These are phyloP conservation scores for Rhipidura dahli DNA, from an alignment of 2,113 vertebrate genomes.

Conservation along the genomic window DNA sequence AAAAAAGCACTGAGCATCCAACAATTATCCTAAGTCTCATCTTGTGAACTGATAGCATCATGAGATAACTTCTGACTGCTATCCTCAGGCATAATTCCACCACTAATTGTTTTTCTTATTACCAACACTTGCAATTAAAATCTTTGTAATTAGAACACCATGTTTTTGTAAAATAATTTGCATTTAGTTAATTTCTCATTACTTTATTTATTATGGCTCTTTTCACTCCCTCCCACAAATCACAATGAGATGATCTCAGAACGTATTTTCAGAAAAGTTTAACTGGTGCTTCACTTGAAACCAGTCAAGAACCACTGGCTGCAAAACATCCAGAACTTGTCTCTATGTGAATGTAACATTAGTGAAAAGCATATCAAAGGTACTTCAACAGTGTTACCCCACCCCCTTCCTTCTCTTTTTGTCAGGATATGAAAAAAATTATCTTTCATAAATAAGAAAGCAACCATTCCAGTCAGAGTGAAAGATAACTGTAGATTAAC, in stretches of 20 bases:
- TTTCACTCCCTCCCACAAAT: constrained; percentile 22
- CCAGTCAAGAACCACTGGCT: not conserved
- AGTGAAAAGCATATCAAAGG: not conserved
- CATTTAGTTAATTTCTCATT: constrained; percentile 58
- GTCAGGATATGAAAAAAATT: not conserved
- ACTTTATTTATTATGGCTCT: constrained; percentile 42
- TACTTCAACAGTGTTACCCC: not conserved
- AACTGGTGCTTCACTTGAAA: not conserved
- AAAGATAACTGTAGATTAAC: not conserved
- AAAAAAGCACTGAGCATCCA: not conserved
- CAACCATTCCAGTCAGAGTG: not conserved
- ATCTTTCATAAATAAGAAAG: not conserved
- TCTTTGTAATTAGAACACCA: constrained; percentile 33
- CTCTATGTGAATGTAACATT: not conserved
- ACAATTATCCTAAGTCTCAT: not conserved
- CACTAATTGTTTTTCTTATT: constrained; percentile 59
- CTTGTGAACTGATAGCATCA: not conserved
- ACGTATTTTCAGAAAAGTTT: not conserved
- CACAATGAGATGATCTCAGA: not conserved
- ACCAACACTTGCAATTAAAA: constrained; percentile 47
- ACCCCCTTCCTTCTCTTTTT: not conserved
- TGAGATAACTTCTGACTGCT: not conserved
- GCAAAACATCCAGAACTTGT: not conserved
- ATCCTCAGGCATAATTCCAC: constrained; percentile 50
- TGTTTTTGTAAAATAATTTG: constrained; percentile 43